These are phyloP conservation scores for Taurulus bubalis DNA, from an alignment of 2,113 vertebrate species.

Conservation along the genomic window DNA sequence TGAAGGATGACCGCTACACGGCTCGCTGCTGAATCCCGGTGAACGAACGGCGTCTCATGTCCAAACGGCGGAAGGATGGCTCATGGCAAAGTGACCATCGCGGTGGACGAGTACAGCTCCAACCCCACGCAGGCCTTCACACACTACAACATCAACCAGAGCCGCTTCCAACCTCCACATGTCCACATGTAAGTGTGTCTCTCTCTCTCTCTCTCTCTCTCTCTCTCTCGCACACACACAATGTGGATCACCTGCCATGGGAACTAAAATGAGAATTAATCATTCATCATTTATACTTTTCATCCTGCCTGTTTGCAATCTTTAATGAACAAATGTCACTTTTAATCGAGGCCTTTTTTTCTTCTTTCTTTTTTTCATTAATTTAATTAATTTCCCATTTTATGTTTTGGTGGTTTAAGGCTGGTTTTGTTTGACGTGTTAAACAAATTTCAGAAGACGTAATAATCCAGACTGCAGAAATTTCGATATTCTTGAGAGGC, in stretches of 20 bases:
- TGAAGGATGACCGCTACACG: conserved; percentile 87
- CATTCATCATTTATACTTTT: too few relatives aligned
- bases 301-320: not conserved
- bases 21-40: conserved; percentile 88
- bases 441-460: not conserved
- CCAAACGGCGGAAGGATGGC: conserved; percentile 95
- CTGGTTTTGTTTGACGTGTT: not conserved
- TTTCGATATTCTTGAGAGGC: not conserved
- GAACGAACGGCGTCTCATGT: conserved; percentile 91
- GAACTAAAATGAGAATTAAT: not conserved
- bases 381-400: not conserved
- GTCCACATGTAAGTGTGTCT: conserved; percentile 95
- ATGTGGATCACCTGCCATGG: not conserved
- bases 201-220: too few relatives aligned
- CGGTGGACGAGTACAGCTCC: conserved; percentile 99
- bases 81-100: conserved; percentile 97
- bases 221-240: too few relatives aligned
- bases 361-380: not conserved
- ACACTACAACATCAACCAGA: conserved; percentile 99
- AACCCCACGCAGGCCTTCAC: conserved; percentile 99
- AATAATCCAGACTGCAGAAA: not conserved
- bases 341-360: not conserved
- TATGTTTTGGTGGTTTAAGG: not conserved
- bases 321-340: not conserved
- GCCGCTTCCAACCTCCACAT: conserved; percentile 97